Conservation (phyloP, 2,113 vertebrate genomes). For the Coreoperca whiteheadi region DNA sequence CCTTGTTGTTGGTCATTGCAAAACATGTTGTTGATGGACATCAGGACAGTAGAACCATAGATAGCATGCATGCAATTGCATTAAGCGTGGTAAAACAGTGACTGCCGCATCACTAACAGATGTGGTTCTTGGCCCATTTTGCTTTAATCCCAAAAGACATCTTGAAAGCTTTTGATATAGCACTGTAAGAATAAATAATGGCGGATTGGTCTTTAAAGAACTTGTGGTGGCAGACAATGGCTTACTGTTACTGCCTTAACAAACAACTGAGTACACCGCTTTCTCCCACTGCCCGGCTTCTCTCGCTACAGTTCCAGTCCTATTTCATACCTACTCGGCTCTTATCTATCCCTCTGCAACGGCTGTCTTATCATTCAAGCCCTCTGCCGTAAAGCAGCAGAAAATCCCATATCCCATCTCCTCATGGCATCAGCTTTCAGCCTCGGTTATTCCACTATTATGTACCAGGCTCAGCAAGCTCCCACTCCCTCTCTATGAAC, state of each 20-base stretch:
- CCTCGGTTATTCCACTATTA: slow-evolving; percentile 67
- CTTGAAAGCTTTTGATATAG: slow-evolving; percentile 10
- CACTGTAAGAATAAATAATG: slow-evolving; percentile 2
- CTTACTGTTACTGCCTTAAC: slow-evolving; percentile 36
- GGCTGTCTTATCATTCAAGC: slow-evolving; percentile 62
- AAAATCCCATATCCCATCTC: slow-evolving; percentile 67
- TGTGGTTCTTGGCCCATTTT: slow-evolving; percentile 9
- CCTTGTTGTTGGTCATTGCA: not conserved
- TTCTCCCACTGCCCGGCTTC: slow-evolving; percentile 3
- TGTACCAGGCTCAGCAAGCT: slow-evolving; percentile 48
- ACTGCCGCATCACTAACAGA: not conserved
- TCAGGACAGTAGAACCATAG: not conserved
- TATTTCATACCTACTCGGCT: slow-evolving; percentile 49
- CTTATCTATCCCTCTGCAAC: slow-evolving; percentile 41
- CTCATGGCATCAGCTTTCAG: slow-evolving; percentile 61
- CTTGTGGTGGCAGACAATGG: not conserved
- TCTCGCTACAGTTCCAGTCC: not conserved
- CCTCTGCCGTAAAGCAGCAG: slow-evolving; percentile 53
- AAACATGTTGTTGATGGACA: not conserved
- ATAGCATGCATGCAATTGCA: not conserved
- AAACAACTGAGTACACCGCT: not conserved
- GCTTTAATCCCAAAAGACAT: not conserved
- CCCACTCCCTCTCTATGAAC: slow-evolving; percentile 32
- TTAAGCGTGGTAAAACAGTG: not conserved
- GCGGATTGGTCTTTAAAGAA: slow-evolving; percentile 1